Base-by-base conservation (phyloP, 2,113 vertebrate species). In the Sciurus niger region DNA sequence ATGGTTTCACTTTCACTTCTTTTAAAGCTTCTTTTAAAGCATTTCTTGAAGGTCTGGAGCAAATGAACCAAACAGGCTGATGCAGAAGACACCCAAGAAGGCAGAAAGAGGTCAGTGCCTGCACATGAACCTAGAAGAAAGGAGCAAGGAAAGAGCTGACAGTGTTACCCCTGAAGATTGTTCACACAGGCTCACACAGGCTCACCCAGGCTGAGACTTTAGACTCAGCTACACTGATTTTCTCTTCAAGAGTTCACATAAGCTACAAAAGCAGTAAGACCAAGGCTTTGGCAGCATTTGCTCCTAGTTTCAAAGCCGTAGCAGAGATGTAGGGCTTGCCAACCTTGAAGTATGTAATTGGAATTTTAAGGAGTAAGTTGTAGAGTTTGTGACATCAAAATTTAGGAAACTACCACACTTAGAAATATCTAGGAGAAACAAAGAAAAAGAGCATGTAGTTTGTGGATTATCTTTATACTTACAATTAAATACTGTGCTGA, bases 241-340 rank as follows among this genome's bases (percentile, higher is more conserved):
- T 63, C 14, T 90, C 32, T 92, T 80, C 28, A 94, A n/a, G 68
- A 82, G 34, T 95, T 18, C 74, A 76, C 55, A 51, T 53, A 32
- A 43, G 80, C 48, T 76, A 14, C 34, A 76, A 34, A 83, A 84
- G 8, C 22, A 43, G n/a, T 76, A 43, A 65, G 28, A 73, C 43
- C 20, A 25, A 65, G 30, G 17, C 76, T 74, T 80, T 94, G 65
- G 74, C 60, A 82, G 20, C 17, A 53, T 51, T 82, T 24, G 28
- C 24, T 65, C 24, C 16, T 60, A 51, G n/a, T 79, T 88, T 79
- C 48, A 84, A 32, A 93, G 40, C 6, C 73, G 34, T 67, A 20
- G 3, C 22, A 60, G 32, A 7, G 10, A 68, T 40, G 4, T 24
- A 46, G 18, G 6, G n/a, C 40, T 17, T 30, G 28, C 78, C 40